Evolutionary conservation across 30 jellyfish, hydroid and myxozoan species (phyloP).

Genomic region (Aurelia sp.): DNA sequence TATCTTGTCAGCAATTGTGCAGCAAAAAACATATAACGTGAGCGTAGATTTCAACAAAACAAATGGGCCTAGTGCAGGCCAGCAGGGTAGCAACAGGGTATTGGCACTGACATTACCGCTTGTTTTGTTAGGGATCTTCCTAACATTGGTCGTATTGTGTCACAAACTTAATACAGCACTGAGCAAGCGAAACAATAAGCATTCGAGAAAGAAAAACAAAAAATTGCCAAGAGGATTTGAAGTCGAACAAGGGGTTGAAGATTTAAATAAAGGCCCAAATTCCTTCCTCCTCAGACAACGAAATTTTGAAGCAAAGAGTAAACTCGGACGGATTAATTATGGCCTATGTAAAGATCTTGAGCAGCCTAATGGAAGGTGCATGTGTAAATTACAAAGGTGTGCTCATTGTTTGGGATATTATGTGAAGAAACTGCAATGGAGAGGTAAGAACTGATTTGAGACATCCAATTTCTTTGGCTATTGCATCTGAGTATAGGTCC

Average conservation of each 20-base stretch:
- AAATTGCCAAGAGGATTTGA: neutral
- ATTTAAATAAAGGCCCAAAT: conserved; percentile 23
- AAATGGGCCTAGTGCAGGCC: neutral
- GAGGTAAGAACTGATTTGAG: conserved; percentile 15
- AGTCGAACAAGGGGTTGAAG: conserved; percentile 63
- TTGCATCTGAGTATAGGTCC: too few relatives aligned
- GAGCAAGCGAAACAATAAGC: neutral
- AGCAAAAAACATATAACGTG: neutral
- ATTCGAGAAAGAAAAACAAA: neutral
- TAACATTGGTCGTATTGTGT: conserved; percentile 30
- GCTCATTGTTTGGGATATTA: conserved; percentile 65
- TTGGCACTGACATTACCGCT: conserved; percentile 42
- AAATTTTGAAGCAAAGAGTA: conserved; percentile 1
- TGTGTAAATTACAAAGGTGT: conserved; percentile 54
- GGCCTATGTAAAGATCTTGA: conserved; percentile 13
- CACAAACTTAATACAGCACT: conserved; percentile 33
- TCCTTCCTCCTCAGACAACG: conserved; percentile 11
- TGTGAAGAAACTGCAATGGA: conserved; percentile 54
- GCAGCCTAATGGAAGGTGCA: conserved; percentile 23
- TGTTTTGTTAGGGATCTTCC: conserved; percentile 37
- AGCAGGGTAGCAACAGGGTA: neutral
- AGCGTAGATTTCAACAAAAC: neutral
- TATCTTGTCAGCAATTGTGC: conserved; percentile 16
- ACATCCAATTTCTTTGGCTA: too few relatives aligned
- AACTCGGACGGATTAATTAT: neutral